Evolutionary conservation across 35 echinoderm and acorn worm species (phyloP).

Genomic region (Ophiothrix spiculata): DNA sequence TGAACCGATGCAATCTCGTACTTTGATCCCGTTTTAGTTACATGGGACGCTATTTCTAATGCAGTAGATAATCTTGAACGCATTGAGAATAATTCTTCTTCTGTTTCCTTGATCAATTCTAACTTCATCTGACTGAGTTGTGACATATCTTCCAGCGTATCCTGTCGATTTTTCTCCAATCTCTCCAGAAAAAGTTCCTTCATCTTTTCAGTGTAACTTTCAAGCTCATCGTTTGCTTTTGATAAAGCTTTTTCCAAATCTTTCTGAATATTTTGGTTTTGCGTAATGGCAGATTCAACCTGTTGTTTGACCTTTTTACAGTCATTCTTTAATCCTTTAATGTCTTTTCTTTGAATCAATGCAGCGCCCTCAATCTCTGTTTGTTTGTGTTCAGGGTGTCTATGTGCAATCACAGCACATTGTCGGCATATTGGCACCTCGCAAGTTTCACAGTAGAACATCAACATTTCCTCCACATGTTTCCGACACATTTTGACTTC

Average conservation of each 20-base stretch:
- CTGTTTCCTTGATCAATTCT: not conserved
- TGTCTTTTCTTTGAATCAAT: not conserved
- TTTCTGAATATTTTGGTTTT: not conserved
- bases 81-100: slow-evolving; percentile 1
- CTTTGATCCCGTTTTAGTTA: not conserved
- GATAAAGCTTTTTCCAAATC: not conserved
- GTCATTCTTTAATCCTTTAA: not conserved
- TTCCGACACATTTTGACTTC: not conserved
- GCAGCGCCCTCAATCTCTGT: not conserved
- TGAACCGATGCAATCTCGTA: not conserved
- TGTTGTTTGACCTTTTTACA: not conserved
- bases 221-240: not conserved
- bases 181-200: not conserved
- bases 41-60: not conserved
- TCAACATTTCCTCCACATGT: not conserved
- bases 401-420: not conserved
- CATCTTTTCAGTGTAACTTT: not conserved
- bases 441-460: slow-evolving; percentile 2
- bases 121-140: not conserved
- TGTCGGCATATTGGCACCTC: not conserved
- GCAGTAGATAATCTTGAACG: not conserved
- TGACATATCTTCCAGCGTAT: not conserved
- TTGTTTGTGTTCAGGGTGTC: not conserved
- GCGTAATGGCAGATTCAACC: not conserved
- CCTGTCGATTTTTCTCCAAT: not conserved